phyloP scores from a whole-genome alignment of 2,888 invertebrate genomes.

The Eremobia ochroleuca region DNA sequence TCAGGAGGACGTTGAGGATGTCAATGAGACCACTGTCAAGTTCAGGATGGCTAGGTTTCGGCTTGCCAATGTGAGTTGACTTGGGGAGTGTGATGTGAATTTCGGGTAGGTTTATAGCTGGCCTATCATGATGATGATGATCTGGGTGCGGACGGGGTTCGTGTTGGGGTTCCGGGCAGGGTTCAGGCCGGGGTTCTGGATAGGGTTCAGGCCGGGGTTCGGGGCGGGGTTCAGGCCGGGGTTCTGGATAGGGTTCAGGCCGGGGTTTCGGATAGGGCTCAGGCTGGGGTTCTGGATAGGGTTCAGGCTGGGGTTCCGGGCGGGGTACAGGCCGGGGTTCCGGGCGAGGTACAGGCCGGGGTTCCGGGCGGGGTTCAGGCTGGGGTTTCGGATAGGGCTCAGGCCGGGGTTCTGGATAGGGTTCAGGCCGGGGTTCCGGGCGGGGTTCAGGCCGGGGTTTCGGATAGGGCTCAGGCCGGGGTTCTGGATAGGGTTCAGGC shows the following conservation, averaged over 20 bases:
- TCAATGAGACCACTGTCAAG: slow-evolving; percentile 38
- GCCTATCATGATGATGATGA: slow-evolving; percentile 40
- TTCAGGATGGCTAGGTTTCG: slow-evolving; percentile 28
- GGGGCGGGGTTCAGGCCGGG: not conserved
- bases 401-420: no score
- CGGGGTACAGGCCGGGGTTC: not conserved
- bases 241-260: not conserved
- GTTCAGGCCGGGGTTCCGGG: not conserved
- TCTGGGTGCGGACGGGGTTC: not conserved
- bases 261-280: not conserved
- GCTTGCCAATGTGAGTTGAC: slow-evolving; percentile 27
- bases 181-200: not conserved
- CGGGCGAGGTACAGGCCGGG: not conserved
- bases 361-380: not conserved
- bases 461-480: not conserved
- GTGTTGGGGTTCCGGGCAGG: no score
- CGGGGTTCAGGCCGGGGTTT: not conserved
- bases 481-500: not conserved
- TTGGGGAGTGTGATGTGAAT: slow-evolving; percentile 37
- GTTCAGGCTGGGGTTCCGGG: no score
- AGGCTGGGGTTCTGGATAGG: not conserved
- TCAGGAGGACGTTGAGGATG: slow-evolving; percentile 51
- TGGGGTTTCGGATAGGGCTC: not conserved
- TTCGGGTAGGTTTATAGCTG: slow-evolving; percentile 8
- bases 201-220: not conserved